Percentiles rank a stretch among this genome's conserved stretches.
phyloP scores from a whole-genome alignment of 2,797 vertebrate species.

The Acomys russatus region DNA sequence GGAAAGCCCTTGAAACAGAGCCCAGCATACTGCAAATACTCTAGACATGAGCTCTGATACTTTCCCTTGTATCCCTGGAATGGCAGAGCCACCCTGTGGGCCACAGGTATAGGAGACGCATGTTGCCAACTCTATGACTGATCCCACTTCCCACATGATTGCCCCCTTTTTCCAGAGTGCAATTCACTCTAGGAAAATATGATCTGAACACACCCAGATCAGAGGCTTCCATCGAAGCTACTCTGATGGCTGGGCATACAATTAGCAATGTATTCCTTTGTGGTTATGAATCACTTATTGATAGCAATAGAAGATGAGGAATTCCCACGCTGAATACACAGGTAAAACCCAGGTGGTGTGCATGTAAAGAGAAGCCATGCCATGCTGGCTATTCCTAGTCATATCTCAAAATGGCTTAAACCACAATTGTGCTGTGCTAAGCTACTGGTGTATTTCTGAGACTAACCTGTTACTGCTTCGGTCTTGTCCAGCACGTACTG shows the following conservation, averaged over 20 bases:
- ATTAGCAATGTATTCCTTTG: slow-evolving; percentile 42
- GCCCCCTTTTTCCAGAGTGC: slow-evolving; percentile 30
- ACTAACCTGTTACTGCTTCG: not conserved
- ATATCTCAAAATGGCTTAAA: not conserved
- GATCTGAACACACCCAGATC: not conserved
- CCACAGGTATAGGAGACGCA: not conserved
- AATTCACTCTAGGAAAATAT: slow-evolving; percentile 51
- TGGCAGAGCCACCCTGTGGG: not conserved
- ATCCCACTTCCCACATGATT: not conserved
- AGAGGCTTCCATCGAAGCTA: slow-evolving; percentile 47
- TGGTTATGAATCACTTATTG: slow-evolving; percentile 59
- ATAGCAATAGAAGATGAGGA: slow-evolving; percentile 56
- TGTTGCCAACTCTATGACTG: slow-evolving; percentile 3
- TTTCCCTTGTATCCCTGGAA: not conserved
- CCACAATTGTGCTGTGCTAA: not conserved
- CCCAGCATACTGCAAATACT: not conserved
- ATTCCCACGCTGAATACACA: slow-evolving; percentile 56
- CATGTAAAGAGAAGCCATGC: not conserved
- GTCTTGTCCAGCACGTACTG: not conserved
- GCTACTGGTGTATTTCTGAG: not conserved
- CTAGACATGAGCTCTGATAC: not conserved
- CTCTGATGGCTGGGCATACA: slow-evolving; percentile 26
- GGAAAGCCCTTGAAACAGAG: not conserved
- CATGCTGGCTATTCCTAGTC: not conserved
- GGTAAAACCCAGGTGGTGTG: not conserved